Evolutionary conservation across 2,888 invertebrate species (phyloP).

Genomic region (Caenorhabditis wallacei): DNA sequence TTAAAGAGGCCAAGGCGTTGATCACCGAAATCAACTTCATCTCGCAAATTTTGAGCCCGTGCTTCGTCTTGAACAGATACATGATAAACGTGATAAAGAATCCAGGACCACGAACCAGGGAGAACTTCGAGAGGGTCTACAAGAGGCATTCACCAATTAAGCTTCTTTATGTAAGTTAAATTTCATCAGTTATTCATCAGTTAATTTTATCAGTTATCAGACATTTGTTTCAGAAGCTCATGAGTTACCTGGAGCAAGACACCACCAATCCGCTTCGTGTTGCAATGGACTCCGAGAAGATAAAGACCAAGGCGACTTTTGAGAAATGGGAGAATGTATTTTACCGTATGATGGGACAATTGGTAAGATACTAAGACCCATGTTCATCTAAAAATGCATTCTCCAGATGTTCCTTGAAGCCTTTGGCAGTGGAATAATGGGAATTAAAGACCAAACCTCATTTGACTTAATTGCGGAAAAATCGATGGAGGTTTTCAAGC

Average conservation of each 20-base stretch:
- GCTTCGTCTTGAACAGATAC: not conserved
- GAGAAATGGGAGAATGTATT: not conserved
- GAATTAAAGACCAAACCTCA: not conserved
- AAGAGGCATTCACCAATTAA: not conserved
- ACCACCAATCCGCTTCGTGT: not conserved
- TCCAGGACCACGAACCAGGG: not conserved
- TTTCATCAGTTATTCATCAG: too few relatives aligned
- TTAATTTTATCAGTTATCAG: too few relatives aligned
- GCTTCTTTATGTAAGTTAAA: not conserved
- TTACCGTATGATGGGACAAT: not conserved
- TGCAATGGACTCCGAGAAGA: not conserved
- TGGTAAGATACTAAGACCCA: not conserved
- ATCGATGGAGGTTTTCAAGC: not conserved
- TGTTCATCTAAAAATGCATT: not conserved
- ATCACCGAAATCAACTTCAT: constrained; percentile 2
- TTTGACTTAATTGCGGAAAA: not conserved
- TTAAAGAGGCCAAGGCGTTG: not conserved
- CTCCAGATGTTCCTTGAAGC: not conserved
- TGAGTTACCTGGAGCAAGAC: not conserved
- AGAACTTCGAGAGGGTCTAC: not conserved
- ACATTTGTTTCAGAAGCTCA: constrained; percentile 2
- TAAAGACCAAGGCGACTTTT: not conserved
- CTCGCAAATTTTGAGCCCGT: not conserved
- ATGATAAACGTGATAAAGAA: not conserved
- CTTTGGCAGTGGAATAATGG: not conserved